Base-by-base conservation (phyloP, 2,113 vertebrate genomes). In the Spermophilus dauricus region DNA sequence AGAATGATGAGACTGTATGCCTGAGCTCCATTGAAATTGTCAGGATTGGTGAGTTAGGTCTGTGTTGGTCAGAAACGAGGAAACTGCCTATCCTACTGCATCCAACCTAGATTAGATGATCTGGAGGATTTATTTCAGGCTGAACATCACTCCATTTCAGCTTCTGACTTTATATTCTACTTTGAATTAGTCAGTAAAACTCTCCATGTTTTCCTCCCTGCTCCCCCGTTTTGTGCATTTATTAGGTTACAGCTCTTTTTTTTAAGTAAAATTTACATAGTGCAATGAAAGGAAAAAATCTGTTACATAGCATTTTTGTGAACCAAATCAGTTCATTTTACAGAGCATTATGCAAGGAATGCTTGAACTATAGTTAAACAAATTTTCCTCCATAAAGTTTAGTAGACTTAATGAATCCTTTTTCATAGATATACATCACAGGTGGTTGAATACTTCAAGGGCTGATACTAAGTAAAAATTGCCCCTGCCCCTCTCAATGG, bases 241-340 rank as follows among this genome's bases (percentile, higher is more conserved):
- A 96, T 95, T 95, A 93, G 86, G 77, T 91, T 89, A 85, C 8
- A 85, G 89, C 67, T 78, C n/a, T n/a, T n/a, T n/a, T n/a, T 93
- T 95, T 58, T 91, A 91, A 76, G 85, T 76, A 87, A 93, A 86
- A 92, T 86, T 67, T 95, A 86, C 65, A 93, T 53, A 91, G 72
- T 72, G 67, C 78, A 86, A 65, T 97, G 84, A 91, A 95, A 39
- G n/a, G 95, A 90, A 82, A 93, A 90, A 88, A 28, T 84, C 39
- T 86, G n/a, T 51, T 95, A 88, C 88, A 88, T 48, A 95, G 39
- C 51, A 82, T 93, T 95, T 92, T 89, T 89, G 93, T 93, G 53
- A 86, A 86, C 39, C 69, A 96, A 94, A 90, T 24, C 37, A 89
- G 32, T 91, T 97, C 24, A 89, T 80, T 92, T 95, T 93, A 93